Evolutionary conservation across 1,140 invertebrate species (phyloP).

Genomic region (Leptopilina clavipes): DNA sequence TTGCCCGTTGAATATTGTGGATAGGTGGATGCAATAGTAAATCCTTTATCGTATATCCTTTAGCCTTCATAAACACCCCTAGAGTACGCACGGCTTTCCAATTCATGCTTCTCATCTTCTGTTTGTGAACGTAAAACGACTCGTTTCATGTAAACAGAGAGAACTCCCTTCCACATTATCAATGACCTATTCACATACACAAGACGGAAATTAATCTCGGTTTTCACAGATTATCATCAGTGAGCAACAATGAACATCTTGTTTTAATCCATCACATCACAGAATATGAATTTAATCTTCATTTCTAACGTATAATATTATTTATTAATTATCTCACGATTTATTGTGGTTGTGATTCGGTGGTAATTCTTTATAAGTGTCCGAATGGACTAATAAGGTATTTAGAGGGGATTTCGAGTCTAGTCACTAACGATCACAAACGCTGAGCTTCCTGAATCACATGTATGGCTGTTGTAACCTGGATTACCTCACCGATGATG

Average conservation of each 20-base stretch:
- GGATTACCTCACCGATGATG: too few species aligned
- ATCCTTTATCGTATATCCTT: slow-evolving; percentile 1
- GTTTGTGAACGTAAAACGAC: slow-evolving; percentile 14
- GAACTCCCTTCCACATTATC: neutral
- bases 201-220: slow-evolving; percentile 10
- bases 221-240: neutral
- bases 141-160: neutral
- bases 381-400: too few species aligned
- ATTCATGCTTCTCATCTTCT: slow-evolving; percentile 3
- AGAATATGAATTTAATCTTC: neutral
- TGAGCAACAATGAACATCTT: neutral
- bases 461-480: too few species aligned
- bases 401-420: too few species aligned
- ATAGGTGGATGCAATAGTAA: neutral
- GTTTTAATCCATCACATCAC: neutral
- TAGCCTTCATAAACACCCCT: slow-evolving; percentile 5
- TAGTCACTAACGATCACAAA: too few species aligned
- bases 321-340: too few species aligned
- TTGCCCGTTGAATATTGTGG: neutral
- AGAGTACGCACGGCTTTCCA: neutral
- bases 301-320: too few species aligned
- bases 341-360: too few species aligned
- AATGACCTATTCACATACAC: slow-evolving; percentile 8
- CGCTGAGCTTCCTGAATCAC: too few species aligned
- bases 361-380: too few species aligned